Base-by-base conservation (phyloP, 2,888 invertebrate genomes). In the Sylvicola cinctus region DNA sequence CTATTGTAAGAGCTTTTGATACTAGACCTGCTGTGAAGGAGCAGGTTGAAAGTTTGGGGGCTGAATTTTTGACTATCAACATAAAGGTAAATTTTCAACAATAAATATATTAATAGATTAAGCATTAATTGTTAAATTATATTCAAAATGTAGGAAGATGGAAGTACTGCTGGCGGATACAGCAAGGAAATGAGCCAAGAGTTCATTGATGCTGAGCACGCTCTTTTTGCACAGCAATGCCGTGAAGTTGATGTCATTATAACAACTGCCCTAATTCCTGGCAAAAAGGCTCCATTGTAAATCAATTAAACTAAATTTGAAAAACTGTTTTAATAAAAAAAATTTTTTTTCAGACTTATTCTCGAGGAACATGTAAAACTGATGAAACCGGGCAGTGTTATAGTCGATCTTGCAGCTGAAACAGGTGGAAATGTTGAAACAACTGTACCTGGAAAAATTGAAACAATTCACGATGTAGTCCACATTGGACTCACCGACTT, bases 361-460 rank as follows among this genome's bases (percentile, higher is more conserved):
- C 26, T 43, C 2, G 41, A 43, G 30, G 42, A 46, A 11, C 44
- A 46, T 31, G 37, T 45, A 12, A 43, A 43, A 37, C 44, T 66
- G 32, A 85, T 85, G 84, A 78, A 79, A 45, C 81, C 84, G 0
- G 87, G 88, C 17, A 84, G 83, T 42, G 85, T 88, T 16, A 69
- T 88, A 28, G 87, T 88, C 2, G 88, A 90, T 56, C 57, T 88
- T 45, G 88, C 88, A 1, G 77, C 87, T 0, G 87, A 88, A 59
- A 72, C 79, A 47, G 88, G 88, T 5, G 88, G 85, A 31, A 87
- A 87, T 56, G 62, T 84, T 31, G 74, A 76, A 54, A 85, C 85
- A 2, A 85, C 77, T 0, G 66, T 63, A 45, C 81, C 81, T 13
- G 85, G 83, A 10, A 67, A 77, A 55, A 60, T 83, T 31, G 70